phyloP scores from a whole-genome alignment of 2,888 invertebrate genomes.

The Tiliacea citrago region DNA sequence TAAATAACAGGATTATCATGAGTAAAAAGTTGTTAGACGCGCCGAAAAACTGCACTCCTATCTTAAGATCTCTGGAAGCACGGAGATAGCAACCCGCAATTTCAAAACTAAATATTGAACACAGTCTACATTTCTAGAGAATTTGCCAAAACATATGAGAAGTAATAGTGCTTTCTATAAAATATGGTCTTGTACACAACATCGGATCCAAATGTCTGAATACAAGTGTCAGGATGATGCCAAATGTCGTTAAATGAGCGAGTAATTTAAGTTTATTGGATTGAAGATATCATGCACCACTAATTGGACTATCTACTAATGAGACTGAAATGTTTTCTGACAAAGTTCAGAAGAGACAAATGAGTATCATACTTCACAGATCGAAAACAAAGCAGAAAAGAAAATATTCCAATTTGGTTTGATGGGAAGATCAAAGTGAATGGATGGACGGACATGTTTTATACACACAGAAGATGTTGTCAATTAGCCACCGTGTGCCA shows the following conservation, averaged over 20 bases:
- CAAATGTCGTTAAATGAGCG: slow-evolving; percentile 69
- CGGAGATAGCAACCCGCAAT: slow-evolving; percentile 21
- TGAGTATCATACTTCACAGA: slow-evolving; percentile 1
- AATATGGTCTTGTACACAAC: slow-evolving; percentile 59
- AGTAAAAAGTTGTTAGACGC: background rate
- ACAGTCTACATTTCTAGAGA: slow-evolving; percentile 22
- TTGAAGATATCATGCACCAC: slow-evolving; percentile 51
- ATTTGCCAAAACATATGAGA: slow-evolving; percentile 56
- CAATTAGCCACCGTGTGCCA: too few species aligned
- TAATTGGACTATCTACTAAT: slow-evolving; percentile 47
- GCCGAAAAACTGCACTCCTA: slow-evolving; percentile 24
- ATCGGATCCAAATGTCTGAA: slow-evolving; percentile 69
- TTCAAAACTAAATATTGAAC: slow-evolving; percentile 27
- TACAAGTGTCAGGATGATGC: slow-evolving; percentile 72
- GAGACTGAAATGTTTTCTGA: slow-evolving; percentile 6
- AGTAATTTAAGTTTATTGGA: slow-evolving; percentile 63
- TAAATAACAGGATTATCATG: background rate
- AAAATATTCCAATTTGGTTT: too few species aligned
- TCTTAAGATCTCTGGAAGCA: slow-evolving; percentile 28
- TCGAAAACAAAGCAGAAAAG: too few species aligned
- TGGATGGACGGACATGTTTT: too few species aligned
- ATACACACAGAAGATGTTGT: too few species aligned
- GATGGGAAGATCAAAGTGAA: too few species aligned
- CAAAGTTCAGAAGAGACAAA: slow-evolving; percentile 16
- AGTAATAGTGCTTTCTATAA: slow-evolving; percentile 31